These are phyloP conservation scores for Myodes glareolus DNA, from an alignment of 2,113 vertebrate genomes.

Conservation along the genomic window DNA sequence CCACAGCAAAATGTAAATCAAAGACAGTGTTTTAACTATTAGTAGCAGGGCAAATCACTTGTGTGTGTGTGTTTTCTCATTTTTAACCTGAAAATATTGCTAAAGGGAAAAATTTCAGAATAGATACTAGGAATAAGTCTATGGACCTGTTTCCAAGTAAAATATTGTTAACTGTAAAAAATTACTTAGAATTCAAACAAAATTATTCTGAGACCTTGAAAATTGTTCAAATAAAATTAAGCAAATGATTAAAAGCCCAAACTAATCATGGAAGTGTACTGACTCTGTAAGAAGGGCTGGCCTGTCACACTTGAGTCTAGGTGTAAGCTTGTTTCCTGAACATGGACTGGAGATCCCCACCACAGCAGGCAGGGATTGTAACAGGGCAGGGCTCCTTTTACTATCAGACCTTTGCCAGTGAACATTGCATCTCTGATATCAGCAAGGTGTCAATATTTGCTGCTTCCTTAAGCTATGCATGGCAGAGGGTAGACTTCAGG, in stretches of 20 bases:
- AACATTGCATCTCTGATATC: not conserved
- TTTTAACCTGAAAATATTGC: constrained; percentile 9
- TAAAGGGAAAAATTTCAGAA: not conserved
- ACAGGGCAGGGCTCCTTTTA: not conserved
- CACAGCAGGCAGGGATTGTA: not conserved
- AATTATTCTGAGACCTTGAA: not conserved
- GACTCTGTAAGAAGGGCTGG: not conserved
- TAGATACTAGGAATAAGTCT: not conserved
- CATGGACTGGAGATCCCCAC: no score
- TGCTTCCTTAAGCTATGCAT: not conserved
- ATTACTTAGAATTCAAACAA: not conserved
- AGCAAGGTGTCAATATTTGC: not conserved
- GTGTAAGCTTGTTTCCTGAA: not conserved
- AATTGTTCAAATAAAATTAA: not conserved
- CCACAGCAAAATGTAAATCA: not conserved
- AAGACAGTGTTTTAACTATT: constrained; percentile 25
- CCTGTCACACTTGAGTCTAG: not conserved
- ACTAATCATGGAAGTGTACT: not conserved
- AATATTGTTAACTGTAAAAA: not conserved
- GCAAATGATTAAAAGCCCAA: not conserved
- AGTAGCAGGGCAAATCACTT: not conserved
- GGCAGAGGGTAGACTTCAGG: not conserved
- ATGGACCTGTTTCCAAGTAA: not conserved
- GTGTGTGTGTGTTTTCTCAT: not conserved
- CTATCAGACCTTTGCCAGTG: not conserved